A percentile compares a stretch with the other conserved stretches of the same genome.
Evolutionary conservation across 2,888 invertebrate genomes (phyloP).

Genomic region (Drosophila glabriapex): DNA sequence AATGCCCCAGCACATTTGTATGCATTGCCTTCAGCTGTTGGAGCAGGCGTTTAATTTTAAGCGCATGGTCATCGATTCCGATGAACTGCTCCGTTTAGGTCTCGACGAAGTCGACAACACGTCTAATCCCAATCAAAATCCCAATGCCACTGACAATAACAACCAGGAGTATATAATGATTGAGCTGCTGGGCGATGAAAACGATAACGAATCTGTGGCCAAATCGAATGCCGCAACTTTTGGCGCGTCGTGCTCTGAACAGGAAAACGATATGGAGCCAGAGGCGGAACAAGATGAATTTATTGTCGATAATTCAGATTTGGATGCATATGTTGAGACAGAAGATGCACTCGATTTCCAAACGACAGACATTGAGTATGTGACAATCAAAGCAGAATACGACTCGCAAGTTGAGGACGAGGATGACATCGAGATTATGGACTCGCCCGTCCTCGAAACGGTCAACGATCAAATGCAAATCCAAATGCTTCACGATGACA

Average conservation of each 20-base stretch:
- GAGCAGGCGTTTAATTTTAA: conserved; percentile 82
- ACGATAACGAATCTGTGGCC: background rate
- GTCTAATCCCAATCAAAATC: conserved; percentile 1
- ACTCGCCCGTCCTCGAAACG: conserved; percentile 28
- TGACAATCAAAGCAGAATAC: conserved; percentile 64
- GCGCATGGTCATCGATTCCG: conserved; percentile 82
- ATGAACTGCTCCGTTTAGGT: conserved; percentile 78
- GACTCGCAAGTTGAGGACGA: conserved; percentile 50
- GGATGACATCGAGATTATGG: conserved; percentile 66
- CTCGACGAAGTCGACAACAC: conserved; percentile 47
- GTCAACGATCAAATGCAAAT: conserved; percentile 45
- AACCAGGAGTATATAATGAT: conserved; percentile 65
- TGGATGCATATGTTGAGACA: conserved; percentile 14
- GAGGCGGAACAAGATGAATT: conserved; percentile 45
- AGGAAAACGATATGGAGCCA: conserved; percentile 17
- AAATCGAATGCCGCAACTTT: conserved; percentile 3
- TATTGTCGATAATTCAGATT: conserved; percentile 44
- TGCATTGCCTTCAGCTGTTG: conserved; percentile 76
- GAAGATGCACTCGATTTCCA: conserved; percentile 41
- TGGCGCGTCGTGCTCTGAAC: conserved; percentile 36
- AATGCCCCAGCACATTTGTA: conserved; percentile 82
- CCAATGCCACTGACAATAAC: background rate
- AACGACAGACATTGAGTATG: conserved; percentile 61
- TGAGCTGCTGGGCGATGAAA: conserved; percentile 57
- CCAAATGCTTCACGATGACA: conserved; percentile 55